Percentiles rank a stretch among this genome's conserved stretches.
These are phyloP conservation scores for Cladopsammia gracilis DNA, from an alignment of 64 coral and sea anemone genomes.

Conservation along the genomic window DNA sequence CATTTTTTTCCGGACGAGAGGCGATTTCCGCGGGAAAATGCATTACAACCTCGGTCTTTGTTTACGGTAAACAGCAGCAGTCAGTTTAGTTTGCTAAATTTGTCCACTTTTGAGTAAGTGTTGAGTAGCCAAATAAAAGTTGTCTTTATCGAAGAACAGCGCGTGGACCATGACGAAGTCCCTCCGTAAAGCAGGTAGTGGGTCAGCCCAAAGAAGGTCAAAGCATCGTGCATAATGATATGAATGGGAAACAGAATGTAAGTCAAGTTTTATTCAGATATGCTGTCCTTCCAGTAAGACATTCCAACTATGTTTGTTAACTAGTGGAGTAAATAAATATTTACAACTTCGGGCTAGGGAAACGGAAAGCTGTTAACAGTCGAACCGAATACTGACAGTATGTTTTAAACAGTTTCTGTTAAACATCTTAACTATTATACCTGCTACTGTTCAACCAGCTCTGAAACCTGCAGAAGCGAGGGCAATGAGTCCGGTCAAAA, in stretches of 20 bases:
- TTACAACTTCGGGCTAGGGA: background rate
- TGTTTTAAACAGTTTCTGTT: background rate
- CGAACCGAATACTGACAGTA: background rate
- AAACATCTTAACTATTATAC: background rate
- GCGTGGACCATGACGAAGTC: background rate
- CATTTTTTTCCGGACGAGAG: background rate
- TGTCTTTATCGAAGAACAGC: background rate
- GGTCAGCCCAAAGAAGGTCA: no score
- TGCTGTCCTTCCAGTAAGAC: background rate
- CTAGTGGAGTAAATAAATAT: background rate
- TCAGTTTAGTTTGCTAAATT: constrained; percentile 5
- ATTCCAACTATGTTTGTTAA: background rate
- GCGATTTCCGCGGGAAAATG: background rate
- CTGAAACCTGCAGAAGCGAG: background rate
- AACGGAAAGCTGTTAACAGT: background rate
- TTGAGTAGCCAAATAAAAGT: background rate
- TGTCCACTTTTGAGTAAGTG: background rate
- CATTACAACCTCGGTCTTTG: background rate
- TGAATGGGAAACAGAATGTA: background rate
- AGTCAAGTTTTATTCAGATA: background rate
- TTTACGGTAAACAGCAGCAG: background rate
- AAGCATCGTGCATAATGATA: background rate
- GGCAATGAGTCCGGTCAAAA: background rate
- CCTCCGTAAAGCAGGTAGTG: no score
- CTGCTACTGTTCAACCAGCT: background rate